phyloP scores from a whole-genome alignment of 1,140 invertebrate genomes.

The Pseudobourletiella spinata region DNA sequence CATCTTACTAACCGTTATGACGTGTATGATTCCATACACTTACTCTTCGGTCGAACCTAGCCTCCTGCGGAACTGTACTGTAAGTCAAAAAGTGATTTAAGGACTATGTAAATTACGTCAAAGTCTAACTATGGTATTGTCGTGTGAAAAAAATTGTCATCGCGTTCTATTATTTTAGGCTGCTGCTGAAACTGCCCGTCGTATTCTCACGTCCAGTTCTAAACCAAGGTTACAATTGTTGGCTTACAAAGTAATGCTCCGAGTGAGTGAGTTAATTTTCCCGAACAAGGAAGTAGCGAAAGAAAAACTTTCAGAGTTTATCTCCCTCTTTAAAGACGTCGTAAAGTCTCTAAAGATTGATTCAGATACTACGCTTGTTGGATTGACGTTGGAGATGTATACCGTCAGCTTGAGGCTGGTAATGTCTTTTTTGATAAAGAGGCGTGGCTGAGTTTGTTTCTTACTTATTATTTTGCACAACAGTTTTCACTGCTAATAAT shows the following conservation, averaged over 20 bases:
- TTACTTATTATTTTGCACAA: too few species aligned
- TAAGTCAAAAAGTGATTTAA: too few species aligned
- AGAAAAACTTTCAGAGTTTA: background rate
- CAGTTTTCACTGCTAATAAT: background rate
- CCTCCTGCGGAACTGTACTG: background rate
- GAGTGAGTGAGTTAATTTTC: conserved; percentile 4
- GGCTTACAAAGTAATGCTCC: background rate
- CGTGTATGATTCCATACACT: background rate
- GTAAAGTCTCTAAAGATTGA: background rate
- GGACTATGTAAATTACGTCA: too few species aligned
- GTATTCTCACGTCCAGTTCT: background rate
- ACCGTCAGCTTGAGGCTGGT: conserved; percentile 2
- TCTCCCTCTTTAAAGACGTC: background rate
- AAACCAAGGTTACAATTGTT: background rate
- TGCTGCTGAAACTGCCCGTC: conserved; percentile 1
- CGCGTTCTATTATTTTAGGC: too few species aligned
- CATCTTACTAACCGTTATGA: background rate
- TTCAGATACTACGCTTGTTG: background rate
- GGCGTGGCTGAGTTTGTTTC: too few species aligned
- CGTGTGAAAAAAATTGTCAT: too few species aligned
- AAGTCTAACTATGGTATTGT: too few species aligned
- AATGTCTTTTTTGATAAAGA: background rate
- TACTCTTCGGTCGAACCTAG: background rate
- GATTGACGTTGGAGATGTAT: background rate
- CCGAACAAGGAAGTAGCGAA: background rate